Conservation (phyloP, 1,140 invertebrate species). For the Acromyrmex echinatior region DNA sequence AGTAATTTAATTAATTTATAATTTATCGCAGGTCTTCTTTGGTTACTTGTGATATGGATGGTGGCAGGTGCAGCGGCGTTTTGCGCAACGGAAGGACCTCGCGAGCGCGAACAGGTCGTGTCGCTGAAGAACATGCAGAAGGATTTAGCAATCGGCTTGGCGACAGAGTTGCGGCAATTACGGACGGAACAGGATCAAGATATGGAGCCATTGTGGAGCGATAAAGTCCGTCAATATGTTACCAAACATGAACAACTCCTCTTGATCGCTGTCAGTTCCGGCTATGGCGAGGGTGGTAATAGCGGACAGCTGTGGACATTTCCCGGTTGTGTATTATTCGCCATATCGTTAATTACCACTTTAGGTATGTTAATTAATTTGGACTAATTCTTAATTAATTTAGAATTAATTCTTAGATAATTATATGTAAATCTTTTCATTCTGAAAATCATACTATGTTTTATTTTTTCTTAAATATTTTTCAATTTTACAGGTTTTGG, state of each 20-base stretch:
- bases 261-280: conserved; percentile 86
- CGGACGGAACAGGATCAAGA: conserved; percentile 82
- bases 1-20: neutral
- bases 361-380: conserved; percentile 84
- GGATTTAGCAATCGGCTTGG: conserved; percentile 86
- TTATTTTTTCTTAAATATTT: neutral
- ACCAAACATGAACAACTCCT: conserved; percentile 87
- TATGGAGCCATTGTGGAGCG: conserved; percentile 86
- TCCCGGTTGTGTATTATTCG: conserved; percentile 88
- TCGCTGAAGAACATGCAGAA: conserved; percentile 86
- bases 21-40: conserved; percentile 84
- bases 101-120: conserved; percentile 86
- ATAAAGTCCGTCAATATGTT: conserved; percentile 87
- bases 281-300: conserved; percentile 87
- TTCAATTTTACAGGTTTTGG: conserved; percentile 87
- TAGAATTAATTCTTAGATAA: conserved; percentile 1
- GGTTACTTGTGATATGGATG: conserved; percentile 87
- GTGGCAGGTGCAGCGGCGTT: conserved; percentile 88
- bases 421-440: neutral
- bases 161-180: conserved; percentile 86
- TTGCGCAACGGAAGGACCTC: conserved; percentile 88
- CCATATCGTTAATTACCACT: conserved; percentile 88
- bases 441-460: neutral
- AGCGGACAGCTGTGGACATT: conserved; percentile 88
- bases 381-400: neutral